These are phyloP conservation scores for Drosophila peninsularis DNA, from an alignment of 2,888 invertebrate genomes.

Conservation along the genomic window DNA sequence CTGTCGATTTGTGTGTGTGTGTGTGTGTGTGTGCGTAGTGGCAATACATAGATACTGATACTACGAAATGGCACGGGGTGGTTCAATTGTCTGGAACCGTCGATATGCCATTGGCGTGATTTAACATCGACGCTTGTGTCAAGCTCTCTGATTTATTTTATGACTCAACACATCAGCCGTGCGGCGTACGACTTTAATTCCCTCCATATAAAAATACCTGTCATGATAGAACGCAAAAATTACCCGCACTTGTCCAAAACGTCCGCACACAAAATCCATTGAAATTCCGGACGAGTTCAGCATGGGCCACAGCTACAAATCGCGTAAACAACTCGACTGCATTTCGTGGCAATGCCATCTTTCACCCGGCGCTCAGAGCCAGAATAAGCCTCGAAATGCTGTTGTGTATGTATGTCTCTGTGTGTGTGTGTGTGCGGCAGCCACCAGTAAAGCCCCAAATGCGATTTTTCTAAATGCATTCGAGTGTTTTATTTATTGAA, in stretches of 20 bases:
- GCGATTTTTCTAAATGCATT: conserved; percentile 77
- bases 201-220: conserved; percentile 60
- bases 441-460: conserved; percentile 59
- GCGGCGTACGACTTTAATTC: conserved; percentile 46
- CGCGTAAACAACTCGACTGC: conserved; percentile 74
- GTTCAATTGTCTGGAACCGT: conserved; percentile 27
- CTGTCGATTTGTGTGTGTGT: conserved; percentile 38
- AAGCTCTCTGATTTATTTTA: conserved; percentile 75
- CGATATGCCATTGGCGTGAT: conserved; percentile 65
- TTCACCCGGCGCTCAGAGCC: conserved; percentile 45
- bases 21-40: conserved; percentile 20
- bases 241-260: conserved; percentile 54
- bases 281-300: conserved; percentile 72
- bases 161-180: conserved; percentile 69
- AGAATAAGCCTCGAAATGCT: conserved; percentile 26
- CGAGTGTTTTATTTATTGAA: conserved; percentile 72
- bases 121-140: conserved; percentile 76
- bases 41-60: conserved; percentile 39
- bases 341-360: conserved; percentile 60
- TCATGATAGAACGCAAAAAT: conserved; percentile 69
- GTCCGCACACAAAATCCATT: conserved; percentile 48
- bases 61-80: conserved; percentile 19
- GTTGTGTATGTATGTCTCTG: background rate
- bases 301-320: conserved; percentile 75
- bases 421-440: background rate